Percentiles rank a stretch among this genome's conserved stretches.
These are phyloP conservation scores for Chaitophorus viminalis DNA, from an alignment of 2,888 invertebrate genomes.

Conservation along the genomic window DNA sequence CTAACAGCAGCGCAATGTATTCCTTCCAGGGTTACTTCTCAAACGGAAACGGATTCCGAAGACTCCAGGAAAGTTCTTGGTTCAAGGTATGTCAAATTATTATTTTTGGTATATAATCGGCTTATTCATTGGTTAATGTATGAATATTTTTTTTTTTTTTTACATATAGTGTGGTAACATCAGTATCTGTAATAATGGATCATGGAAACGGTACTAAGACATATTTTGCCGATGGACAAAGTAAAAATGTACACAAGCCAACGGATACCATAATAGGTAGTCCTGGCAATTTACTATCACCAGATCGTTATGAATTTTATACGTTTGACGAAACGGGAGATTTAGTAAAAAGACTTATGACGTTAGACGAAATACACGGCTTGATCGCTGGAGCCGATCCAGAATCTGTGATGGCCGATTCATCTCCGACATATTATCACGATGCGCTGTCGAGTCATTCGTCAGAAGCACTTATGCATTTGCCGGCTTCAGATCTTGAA, in stretches of 20 bases:
- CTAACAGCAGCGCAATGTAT: constrained; percentile 36
- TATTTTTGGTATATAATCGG: background rate
- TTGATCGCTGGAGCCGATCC: constrained; percentile 83
- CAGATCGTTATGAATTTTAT: constrained; percentile 87
- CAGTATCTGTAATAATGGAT: constrained; percentile 73
- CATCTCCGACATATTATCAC: constrained; percentile 69
- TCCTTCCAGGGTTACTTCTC: constrained; percentile 33
- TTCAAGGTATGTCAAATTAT: constrained; percentile 70
- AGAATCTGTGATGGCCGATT: constrained; percentile 64
- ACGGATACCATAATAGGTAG: constrained; percentile 69
- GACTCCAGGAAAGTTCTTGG: constrained; percentile 72
- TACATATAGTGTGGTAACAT: constrained; percentile 73
- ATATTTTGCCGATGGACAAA: constrained; percentile 74
- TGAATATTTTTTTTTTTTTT: background rate
- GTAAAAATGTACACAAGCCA: constrained; percentile 71
- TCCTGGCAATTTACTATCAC: constrained; percentile 81
- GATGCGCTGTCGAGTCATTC: constrained; percentile 66
- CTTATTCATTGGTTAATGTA: background rate
- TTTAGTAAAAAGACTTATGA: constrained; percentile 84
- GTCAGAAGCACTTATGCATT: constrained; percentile 53
- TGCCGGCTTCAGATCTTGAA: constrained; percentile 63
- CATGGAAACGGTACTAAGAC: constrained; percentile 72
- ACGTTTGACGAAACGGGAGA: constrained; percentile 87
- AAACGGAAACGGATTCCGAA: constrained; percentile 65
- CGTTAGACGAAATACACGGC: constrained; percentile 83